phyloP scores from a whole-genome alignment of 2,888 invertebrate species.

The Ornithoptera alexandrae region DNA sequence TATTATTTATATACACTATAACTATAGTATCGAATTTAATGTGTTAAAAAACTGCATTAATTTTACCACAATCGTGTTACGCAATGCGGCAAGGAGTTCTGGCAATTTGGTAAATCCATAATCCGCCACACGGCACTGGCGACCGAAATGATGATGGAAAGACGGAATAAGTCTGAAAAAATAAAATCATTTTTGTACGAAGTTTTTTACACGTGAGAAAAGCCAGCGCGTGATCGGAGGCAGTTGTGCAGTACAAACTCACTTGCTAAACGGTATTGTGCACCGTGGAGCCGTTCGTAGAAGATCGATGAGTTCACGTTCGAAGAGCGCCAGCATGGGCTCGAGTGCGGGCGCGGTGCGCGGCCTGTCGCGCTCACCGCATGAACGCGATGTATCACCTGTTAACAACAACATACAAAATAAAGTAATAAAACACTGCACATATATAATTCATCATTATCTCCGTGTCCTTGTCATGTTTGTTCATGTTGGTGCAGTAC shows the following conservation, averaged over 20 bases:
- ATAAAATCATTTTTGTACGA: too few relatives aligned
- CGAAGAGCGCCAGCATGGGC: conserved; percentile 88
- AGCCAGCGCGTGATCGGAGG: too few relatives aligned
- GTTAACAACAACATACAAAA: not conserved
- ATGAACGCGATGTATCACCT: conserved; percentile 63
- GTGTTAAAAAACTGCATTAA: not conserved
- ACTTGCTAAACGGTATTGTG: conserved; percentile 84
- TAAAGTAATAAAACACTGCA: not conserved
- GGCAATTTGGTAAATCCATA: conserved; percentile 97
- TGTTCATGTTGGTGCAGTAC: too few relatives aligned
- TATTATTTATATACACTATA: not conserved
- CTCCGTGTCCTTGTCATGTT: too few relatives aligned
- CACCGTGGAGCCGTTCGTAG: conserved; percentile 90
- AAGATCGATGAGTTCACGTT: conserved; percentile 92
- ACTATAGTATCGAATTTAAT: not conserved
- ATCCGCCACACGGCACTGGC: conserved; percentile 96
- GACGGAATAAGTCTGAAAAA: conserved; percentile 91
- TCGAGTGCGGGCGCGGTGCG: conserved; percentile 83
- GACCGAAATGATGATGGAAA: conserved; percentile 97
- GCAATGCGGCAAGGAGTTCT: conserved; percentile 93
- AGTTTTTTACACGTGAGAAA: too few relatives aligned
- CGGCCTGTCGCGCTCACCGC: conserved; percentile 62
- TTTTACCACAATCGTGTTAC: conserved; percentile 89
- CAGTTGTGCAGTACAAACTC: conserved; percentile 36
- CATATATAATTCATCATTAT: too few relatives aligned